phyloP scores from a whole-genome alignment of 2,113 vertebrate species.

The Etheostoma spectabile region DNA sequence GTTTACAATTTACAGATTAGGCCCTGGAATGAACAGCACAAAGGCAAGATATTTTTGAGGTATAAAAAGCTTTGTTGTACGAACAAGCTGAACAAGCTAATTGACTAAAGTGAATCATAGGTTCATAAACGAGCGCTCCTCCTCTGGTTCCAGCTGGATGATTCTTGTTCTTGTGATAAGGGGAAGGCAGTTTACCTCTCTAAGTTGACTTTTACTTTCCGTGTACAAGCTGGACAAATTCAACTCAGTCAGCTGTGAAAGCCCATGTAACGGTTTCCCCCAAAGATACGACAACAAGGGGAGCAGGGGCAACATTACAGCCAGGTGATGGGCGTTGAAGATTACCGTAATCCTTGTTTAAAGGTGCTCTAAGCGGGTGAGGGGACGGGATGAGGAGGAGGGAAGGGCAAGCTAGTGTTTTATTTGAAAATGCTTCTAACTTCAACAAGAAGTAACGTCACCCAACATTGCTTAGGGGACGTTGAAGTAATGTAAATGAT shows the following conservation, averaged over 20 bases:
- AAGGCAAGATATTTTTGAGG: slow-evolving; percentile 49
- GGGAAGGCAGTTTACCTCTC: slow-evolving; percentile 39
- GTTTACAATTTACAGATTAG: slow-evolving; percentile 65
- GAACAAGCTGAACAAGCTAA: slow-evolving; percentile 60
- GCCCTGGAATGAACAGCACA: slow-evolving; percentile 58
- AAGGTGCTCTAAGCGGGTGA: too few relatives aligned
- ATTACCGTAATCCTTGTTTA: slow-evolving; percentile 39
- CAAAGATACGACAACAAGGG: slow-evolving; percentile 35
- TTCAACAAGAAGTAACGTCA: too few relatives aligned
- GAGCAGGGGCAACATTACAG: slow-evolving; percentile 15
- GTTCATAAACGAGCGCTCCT: slow-evolving; percentile 61
- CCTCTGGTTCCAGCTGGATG: slow-evolving; percentile 68
- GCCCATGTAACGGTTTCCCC: slow-evolving; percentile 56
- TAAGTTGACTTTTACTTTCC: slow-evolving; percentile 50
- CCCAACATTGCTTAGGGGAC: too few relatives aligned
- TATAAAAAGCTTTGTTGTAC: slow-evolving; percentile 55
- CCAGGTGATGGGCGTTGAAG: slow-evolving; percentile 35
- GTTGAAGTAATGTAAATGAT: too few relatives aligned
- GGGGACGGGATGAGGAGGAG: too few relatives aligned
- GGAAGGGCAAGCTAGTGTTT: too few relatives aligned
- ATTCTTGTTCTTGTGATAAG: slow-evolving; percentile 56
- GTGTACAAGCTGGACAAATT: slow-evolving; percentile 44
- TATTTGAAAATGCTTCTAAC: too few relatives aligned
- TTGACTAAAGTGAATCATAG: slow-evolving; percentile 73
- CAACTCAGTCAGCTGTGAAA: slow-evolving; percentile 72